Evolutionary conservation across 64 coral and sea anemone species (phyloP).

Genomic region (Stichodactyla mertensii): DNA sequence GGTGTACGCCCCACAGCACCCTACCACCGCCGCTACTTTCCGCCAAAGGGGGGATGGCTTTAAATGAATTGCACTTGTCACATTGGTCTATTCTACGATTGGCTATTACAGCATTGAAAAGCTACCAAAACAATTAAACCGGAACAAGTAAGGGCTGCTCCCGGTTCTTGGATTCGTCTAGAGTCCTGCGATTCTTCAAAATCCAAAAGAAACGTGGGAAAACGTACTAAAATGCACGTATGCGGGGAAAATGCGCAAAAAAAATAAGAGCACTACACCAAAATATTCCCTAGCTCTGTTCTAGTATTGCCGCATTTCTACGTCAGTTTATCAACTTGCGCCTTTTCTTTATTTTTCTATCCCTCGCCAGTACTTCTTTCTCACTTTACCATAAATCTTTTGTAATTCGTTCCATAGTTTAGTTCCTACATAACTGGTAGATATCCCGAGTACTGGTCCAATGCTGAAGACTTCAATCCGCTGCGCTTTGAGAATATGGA

Average conservation of each 20-base stretch:
- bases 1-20: too few species aligned
- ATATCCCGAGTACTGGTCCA: conserved; percentile 52
- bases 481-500: conserved; percentile 54
- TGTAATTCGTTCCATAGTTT: conserved; percentile 8
- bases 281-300: too few species aligned
- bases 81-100: too few species aligned
- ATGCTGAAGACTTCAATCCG: conserved; percentile 52
- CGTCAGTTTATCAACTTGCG: background rate
- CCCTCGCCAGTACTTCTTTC: background rate
- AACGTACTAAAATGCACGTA: background rate
- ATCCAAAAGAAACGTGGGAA: too few species aligned
- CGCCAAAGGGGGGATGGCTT: too few species aligned
- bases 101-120: too few species aligned
- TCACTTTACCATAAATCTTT: background rate
- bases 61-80: too few species aligned
- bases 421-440: conserved; percentile 43
- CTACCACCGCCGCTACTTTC: too few species aligned
- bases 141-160: background rate
- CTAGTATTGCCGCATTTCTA: too few species aligned
- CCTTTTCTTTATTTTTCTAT: background rate
- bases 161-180: background rate
- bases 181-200: background rate
- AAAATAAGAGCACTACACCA: too few species aligned
- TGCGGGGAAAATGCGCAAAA: too few species aligned
- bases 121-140: background rate